Conservation (phyloP, 2,113 vertebrate species). For the Noctilio leporinus region DNA sequence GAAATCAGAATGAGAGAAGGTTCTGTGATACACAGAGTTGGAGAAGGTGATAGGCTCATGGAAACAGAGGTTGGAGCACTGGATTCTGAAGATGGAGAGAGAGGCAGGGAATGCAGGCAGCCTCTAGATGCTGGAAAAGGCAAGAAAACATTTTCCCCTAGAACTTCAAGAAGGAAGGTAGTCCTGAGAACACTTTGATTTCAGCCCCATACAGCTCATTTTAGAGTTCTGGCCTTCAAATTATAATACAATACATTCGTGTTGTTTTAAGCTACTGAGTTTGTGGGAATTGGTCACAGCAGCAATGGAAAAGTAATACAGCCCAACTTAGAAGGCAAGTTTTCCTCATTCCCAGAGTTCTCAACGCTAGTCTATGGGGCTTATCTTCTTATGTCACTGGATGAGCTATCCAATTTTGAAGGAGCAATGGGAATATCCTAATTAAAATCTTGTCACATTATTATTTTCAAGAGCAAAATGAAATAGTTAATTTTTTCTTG, state of each 20-base stretch:
- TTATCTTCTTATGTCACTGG: neutral
- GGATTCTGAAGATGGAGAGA: neutral
- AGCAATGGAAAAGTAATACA: neutral
- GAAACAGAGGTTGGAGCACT: neutral
- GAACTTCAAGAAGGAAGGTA: neutral
- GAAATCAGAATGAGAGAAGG: neutral
- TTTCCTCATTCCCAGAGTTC: neutral
- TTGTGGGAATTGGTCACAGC: neutral
- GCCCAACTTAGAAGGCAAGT: neutral
- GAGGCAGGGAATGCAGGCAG: neutral
- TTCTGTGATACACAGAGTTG: neutral
- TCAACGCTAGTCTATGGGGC: neutral
- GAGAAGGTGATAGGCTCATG: neutral
- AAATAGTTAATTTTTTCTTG: neutral
- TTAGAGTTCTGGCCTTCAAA: neutral
- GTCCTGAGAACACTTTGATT: neutral
- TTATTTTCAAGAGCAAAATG: conserved; percentile 20
- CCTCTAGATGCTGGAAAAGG: neutral
- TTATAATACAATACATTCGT: neutral
- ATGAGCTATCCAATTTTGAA: neutral
- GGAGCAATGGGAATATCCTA: neutral
- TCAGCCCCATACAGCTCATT: neutral
- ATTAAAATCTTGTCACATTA: neutral
- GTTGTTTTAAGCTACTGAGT: neutral
- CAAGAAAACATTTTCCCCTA: neutral